A percentile compares a stretch with the other conserved stretches of the same genome.
Evolutionary conservation across 2,888 invertebrate species (phyloP).

Genomic region (Oithona nana): DNA sequence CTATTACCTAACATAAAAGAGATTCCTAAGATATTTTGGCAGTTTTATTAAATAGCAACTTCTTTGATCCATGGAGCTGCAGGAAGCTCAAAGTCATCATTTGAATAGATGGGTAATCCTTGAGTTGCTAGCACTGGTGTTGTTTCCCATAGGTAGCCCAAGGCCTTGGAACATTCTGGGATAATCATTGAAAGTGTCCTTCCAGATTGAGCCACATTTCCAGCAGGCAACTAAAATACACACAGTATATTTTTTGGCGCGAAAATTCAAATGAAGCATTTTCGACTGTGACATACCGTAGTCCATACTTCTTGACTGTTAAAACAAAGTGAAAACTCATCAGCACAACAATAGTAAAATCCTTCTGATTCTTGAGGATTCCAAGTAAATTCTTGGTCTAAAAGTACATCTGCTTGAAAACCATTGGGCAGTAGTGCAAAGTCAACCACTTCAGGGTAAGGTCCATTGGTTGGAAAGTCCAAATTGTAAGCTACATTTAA

Average conservation of each 20-base stretch:
- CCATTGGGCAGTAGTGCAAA: not conserved
- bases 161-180: not conserved
- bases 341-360: not conserved
- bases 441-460: not conserved
- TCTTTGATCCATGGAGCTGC: not conserved
- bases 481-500: conserved; percentile 6
- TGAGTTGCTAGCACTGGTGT: not conserved
- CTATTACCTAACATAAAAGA: too few species aligned
- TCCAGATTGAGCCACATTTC: not conserved
- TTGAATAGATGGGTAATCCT: not conserved
- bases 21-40: too few species aligned
- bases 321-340: not conserved
- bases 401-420: not conserved
- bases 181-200: not conserved
- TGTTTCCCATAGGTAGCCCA: not conserved
- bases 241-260: too few species aligned
- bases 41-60: not conserved
- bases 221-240: too few species aligned
- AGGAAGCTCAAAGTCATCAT: not conserved
- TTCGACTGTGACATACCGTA: too few species aligned
- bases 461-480: conserved; percentile 11
- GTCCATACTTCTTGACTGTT: not conserved
- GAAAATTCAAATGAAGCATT: too few species aligned
- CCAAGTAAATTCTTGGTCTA: not conserved
- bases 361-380: not conserved